Evolutionary conservation across 2,113 vertebrate genomes (phyloP).

Genomic region (Sorex fumeus): DNA sequence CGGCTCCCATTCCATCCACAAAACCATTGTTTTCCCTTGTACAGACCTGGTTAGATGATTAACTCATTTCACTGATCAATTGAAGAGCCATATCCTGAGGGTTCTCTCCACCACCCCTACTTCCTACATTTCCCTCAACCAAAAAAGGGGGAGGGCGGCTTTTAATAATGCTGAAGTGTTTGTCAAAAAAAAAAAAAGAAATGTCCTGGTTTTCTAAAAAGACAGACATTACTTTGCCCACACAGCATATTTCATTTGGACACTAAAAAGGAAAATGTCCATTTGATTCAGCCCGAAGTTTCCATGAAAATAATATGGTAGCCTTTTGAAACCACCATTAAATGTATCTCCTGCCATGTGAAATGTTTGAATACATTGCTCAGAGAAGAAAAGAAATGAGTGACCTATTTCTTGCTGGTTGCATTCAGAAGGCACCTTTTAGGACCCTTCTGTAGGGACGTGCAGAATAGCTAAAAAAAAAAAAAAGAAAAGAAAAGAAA

Average conservation of each 20-base stretch:
- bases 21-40: constrained; percentile 46
- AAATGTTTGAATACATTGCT: constrained; percentile 72
- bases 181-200: constrained; percentile 56
- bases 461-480: neutral
- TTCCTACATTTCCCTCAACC: neutral
- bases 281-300: constrained; percentile 64
- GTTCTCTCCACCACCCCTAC: neutral
- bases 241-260: constrained; percentile 56
- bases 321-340: constrained; percentile 70
- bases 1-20: constrained; percentile 56
- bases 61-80: constrained; percentile 43
- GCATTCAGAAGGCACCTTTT: constrained; percentile 54
- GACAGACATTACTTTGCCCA: constrained; percentile 58
- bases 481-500: no score
- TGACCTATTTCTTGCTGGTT: constrained; percentile 79
- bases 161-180: constrained; percentile 7
- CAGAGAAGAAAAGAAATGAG: constrained; percentile 60
- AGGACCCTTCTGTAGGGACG: neutral
- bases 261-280: constrained; percentile 66
- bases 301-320: constrained; percentile 62
- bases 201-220: constrained; percentile 67
- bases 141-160: neutral
- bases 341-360: constrained; percentile 58
- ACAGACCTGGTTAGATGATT: constrained; percentile 60
- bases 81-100: constrained; percentile 6